phyloP scores from a whole-genome alignment of 2,797 vertebrate species.

The Erpetoichthys calabaricus region DNA sequence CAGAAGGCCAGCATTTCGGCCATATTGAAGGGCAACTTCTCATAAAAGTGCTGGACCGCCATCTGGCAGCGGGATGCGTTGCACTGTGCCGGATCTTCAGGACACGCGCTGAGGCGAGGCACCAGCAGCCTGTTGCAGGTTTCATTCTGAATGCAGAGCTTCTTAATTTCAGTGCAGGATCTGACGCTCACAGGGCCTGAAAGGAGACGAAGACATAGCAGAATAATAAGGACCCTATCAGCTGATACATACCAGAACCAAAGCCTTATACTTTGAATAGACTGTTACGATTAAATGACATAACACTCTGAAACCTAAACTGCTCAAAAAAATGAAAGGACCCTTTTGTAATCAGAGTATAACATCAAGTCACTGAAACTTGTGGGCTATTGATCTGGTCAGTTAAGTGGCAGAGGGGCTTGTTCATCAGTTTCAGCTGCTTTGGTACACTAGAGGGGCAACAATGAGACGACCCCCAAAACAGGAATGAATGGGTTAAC shows the following conservation, averaged over 20 bases:
- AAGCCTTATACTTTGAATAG: not conserved
- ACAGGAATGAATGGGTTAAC: too few relatives aligned
- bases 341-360: too few relatives aligned
- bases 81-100: slow-evolving; percentile 39
- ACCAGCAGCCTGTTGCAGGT: slow-evolving; percentile 64
- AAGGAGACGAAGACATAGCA: not conserved
- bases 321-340: not conserved
- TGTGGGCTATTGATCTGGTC: too few relatives aligned
- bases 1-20: slow-evolving; percentile 74
- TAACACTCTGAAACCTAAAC: slow-evolving; percentile 5
- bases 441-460: too few relatives aligned
- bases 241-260: too few relatives aligned
- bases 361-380: too few relatives aligned
- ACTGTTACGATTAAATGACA: not conserved
- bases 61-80: slow-evolving; percentile 45
- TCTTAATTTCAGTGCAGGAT: slow-evolving; percentile 60
- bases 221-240: too few relatives aligned
- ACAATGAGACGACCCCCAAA: too few relatives aligned
- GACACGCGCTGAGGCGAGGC: slow-evolving; percentile 59
- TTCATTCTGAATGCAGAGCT: slow-evolving; percentile 54
- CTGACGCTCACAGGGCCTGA: slow-evolving; percentile 32
- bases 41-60: slow-evolving; percentile 54
- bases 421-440: too few relatives aligned
- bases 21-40: slow-evolving; percentile 48
- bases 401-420: too few relatives aligned